Evolutionary conservation across 92 coral and sea anemone genomes (phyloP), one percentile per base, ranked within the genome.

Genomic region (Porites evermanni): DNA sequence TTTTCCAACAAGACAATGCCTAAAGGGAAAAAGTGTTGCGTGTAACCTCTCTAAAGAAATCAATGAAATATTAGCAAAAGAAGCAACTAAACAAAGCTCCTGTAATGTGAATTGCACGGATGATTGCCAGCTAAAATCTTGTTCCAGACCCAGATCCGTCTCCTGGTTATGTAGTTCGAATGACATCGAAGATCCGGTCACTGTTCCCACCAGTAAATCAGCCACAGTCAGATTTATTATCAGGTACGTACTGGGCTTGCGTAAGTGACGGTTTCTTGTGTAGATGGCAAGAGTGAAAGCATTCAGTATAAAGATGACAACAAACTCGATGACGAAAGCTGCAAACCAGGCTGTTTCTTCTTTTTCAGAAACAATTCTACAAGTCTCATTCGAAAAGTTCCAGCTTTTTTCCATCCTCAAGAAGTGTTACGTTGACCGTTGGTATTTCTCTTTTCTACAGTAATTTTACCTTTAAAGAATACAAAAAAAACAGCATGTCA

Each of bases 121-220:
- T 77, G 53, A 13, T 16, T 16, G 70, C 56, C 24, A 29, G 12
- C 51, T 8, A 16, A 78, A 58, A 20, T 21, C 21, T 21, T 21
- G 21, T 21, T 21, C 21, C 21, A 21, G 21, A 3, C 69, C 5
- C 21, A 21, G 21, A 24, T 24, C 0, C 26, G 26, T 54, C 60
- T 54, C 60, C 12, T 10, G 16, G 59, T 9, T 0, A 53, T 6
- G 11, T 54, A 2, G 2, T 17, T 56, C 2, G 19, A 4, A 21
- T 61, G 14, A 1, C 47, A 4, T 1, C 5, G 24, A 14, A 58
- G 80, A 53, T 26, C 19, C 80, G 17, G 53, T 12, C 12, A 76
- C 50, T 12, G 68, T 20, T 17, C 80, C 80, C 23, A 76, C 80
- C 67, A 58, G 53, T 18, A 77, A 29, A 56, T 77, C 80, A 13